Conservation (phyloP, 2,888 invertebrate genomes). For the Megamerina dolium region DNA sequence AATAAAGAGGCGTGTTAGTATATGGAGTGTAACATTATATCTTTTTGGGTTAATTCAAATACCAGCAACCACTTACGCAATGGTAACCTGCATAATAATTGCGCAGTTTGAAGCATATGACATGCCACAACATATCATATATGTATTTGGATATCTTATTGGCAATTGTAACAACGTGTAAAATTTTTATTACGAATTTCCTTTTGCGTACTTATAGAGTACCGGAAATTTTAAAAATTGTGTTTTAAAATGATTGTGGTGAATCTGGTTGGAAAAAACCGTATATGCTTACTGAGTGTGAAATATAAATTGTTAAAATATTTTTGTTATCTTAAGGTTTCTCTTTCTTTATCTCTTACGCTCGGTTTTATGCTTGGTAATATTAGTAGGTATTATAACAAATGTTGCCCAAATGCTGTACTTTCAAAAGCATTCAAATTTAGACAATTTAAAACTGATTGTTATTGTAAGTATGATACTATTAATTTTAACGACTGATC, state of each 20-base stretch:
- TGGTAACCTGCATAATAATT: no score
- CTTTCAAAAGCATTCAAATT: no score
- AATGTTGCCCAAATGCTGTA: no score
- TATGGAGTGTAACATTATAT: conserved; percentile 7
- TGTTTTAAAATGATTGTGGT: neutral
- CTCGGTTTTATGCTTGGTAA: no score
- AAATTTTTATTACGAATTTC: conserved; percentile 8
- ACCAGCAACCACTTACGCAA: no score
- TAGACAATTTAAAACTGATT: no score
- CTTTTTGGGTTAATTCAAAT: conserved; percentile 12
- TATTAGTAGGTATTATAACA: no score
- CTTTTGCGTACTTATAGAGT: no score
- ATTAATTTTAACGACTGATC: no score
- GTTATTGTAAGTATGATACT: no score
- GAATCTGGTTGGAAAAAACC: conserved; percentile 15
- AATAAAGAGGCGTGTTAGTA: conserved; percentile 22
- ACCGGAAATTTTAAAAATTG: conserved; percentile 8
- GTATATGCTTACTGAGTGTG: conserved; percentile 21
- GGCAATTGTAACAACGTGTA: conserved; percentile 17
- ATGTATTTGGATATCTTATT: conserved; percentile 28
- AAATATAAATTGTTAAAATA: conserved; percentile 19
- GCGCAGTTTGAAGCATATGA: conserved; percentile 29
- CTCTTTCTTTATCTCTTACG: no score
- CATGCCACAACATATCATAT: no score
- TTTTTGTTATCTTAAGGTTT: conserved; percentile 15